phyloP scores from a whole-genome alignment of 2,888 invertebrate genomes.

The Drosophila colorata region DNA sequence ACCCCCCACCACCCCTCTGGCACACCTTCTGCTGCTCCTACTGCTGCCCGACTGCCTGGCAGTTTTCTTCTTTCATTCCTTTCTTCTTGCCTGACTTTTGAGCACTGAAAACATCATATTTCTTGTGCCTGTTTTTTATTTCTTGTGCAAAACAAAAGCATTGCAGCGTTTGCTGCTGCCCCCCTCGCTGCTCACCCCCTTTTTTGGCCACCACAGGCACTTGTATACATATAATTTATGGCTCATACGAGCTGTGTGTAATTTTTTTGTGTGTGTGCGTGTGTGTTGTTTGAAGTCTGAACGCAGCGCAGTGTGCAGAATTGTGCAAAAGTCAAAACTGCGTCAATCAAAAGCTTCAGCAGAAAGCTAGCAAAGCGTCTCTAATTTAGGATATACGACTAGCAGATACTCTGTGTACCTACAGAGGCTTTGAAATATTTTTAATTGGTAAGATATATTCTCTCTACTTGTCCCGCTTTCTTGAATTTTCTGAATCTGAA shows the following conservation, averaged over 20 bases:
- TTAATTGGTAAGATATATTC: no score
- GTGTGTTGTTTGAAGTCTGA: conserved; percentile 34
- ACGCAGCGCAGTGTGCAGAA: conserved; percentile 42
- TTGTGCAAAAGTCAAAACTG: conserved; percentile 74
- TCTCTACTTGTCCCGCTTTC: no score
- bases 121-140: conserved; percentile 77
- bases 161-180: conserved; percentile 16
- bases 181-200: not conserved
- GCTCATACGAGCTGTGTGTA: conserved; percentile 54
- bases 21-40: not conserved
- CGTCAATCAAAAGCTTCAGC: conserved; percentile 75
- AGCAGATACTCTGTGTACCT: conserved; percentile 12
- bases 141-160: conserved; percentile 61
- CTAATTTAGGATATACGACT: not conserved
- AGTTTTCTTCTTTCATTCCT: not conserved
- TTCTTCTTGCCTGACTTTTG: conserved; percentile 37
- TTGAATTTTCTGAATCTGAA: no score
- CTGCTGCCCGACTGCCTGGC: conserved; percentile 14
- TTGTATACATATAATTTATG: conserved; percentile 71
- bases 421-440: no score
- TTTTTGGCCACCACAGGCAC: conserved; percentile 7
- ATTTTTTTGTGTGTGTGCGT: conserved; percentile 20
- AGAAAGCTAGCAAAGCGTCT: conserved; percentile 18
- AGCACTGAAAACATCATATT: conserved; percentile 65
- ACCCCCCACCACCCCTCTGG: not conserved